Evolutionary conservation across 2,888 invertebrate genomes (phyloP).

Genomic region (Tachina fera): DNA sequence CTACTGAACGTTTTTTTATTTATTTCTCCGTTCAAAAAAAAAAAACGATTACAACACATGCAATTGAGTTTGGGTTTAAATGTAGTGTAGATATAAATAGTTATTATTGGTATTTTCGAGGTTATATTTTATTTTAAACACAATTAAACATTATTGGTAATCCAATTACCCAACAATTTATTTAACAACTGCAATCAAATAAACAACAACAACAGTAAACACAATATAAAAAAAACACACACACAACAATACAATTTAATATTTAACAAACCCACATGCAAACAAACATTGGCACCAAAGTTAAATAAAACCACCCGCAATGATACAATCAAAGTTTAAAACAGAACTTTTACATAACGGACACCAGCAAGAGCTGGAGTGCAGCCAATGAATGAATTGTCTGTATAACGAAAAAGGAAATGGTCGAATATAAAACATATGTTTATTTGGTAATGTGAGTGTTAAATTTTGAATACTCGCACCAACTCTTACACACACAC

Average conservation of each 20-base stretch:
- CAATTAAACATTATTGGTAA: conserved; percentile 70
- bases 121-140: conserved; percentile 58
- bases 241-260: conserved; percentile 48
- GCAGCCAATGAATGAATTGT: conserved; percentile 15
- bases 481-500: not conserved
- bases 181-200: conserved; percentile 66
- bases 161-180: conserved; percentile 70
- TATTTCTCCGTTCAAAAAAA: conserved; percentile 4
- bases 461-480: conserved; percentile 44
- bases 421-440: conserved; percentile 47
- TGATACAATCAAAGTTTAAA: conserved; percentile 36
- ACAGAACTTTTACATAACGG: conserved; percentile 29
- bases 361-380: not conserved
- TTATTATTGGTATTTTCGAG: conserved; percentile 15
- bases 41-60: not conserved
- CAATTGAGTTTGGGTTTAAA: not conserved
- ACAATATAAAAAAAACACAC: not conserved
- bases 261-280: conserved; percentile 20
- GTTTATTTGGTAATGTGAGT: conserved; percentile 51
- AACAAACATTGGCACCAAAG: not conserved
- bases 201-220: conserved; percentile 39
- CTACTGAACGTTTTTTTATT: conserved; percentile 40
- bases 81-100: conserved; percentile 4
- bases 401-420: conserved; percentile 51
- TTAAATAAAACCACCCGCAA: conserved; percentile 50